These are phyloP conservation scores for Ligdia adustata DNA, from an alignment of 2,888 invertebrate genomes.

Conservation along the genomic window DNA sequence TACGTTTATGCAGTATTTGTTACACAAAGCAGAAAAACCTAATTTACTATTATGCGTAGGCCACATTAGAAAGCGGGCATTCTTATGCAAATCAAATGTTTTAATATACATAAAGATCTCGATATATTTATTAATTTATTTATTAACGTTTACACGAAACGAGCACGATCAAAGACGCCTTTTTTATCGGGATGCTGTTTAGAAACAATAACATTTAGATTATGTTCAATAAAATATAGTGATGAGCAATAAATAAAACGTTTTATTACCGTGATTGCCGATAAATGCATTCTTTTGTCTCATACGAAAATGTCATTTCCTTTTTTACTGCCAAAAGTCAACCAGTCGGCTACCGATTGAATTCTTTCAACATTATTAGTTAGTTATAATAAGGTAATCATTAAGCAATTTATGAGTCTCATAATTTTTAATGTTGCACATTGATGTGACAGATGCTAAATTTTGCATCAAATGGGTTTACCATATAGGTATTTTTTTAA, in stretches of 20 bases:
- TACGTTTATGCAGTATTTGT: slow-evolving; percentile 24
- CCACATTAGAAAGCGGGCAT: slow-evolving; percentile 36
- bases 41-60: slow-evolving; percentile 30
- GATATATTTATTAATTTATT: slow-evolving; percentile 29
- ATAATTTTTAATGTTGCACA: neutral
- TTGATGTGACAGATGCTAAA: neutral
- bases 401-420: neutral
- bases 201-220: slow-evolving; percentile 20
- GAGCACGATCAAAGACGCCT: slow-evolving; percentile 14
- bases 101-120: slow-evolving; percentile 29
- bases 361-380: slow-evolving; percentile 2
- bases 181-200: slow-evolving; percentile 4
- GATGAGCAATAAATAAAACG: slow-evolving; percentile 10
- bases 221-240: slow-evolving; percentile 6
- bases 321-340: slow-evolving; percentile 19
- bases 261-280: slow-evolving; percentile 20
- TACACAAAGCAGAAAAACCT: slow-evolving; percentile 25
- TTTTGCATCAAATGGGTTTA: too few relatives aligned
- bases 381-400: neutral
- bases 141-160: slow-evolving; percentile 20
- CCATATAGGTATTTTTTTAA: too few relatives aligned
- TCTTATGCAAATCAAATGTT: slow-evolving; percentile 35
- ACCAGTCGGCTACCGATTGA: slow-evolving; percentile 13
- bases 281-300: slow-evolving; percentile 19
- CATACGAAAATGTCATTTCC: slow-evolving; percentile 22